phyloP scores from a whole-genome alignment of 2,113 vertebrate genomes.

The Corythornis cristatus region DNA sequence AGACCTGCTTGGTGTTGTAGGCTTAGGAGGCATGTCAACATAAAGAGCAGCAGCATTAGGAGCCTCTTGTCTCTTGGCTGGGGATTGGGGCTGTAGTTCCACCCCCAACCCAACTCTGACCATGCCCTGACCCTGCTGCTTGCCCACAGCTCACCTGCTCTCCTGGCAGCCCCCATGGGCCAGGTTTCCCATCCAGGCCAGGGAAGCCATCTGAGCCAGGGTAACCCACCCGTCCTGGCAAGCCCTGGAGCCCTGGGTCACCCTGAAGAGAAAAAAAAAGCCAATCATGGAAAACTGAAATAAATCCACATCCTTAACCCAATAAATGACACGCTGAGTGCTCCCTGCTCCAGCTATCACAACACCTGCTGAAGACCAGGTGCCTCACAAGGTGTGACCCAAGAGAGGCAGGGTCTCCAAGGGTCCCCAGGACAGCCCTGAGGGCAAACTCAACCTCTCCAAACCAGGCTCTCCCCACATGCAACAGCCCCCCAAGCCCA shows the following conservation, averaged over 20 bases:
- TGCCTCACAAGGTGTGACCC: not conserved
- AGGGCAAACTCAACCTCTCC: fast-evolving
- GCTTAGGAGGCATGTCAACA: not conserved
- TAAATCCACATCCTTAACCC: not conserved
- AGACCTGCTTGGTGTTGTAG: not conserved
- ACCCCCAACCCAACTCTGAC: fast-evolving
- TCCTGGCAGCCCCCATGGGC: conserved; percentile 76
- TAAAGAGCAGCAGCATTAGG: not conserved
- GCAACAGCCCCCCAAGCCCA: not conserved
- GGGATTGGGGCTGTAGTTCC: not conserved
- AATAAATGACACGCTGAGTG: fast-evolving
- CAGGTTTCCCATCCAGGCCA: conserved; percentile 80
- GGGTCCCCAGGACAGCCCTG: not conserved
- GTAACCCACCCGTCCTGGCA: conserved; percentile 75
- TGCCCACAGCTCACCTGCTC: conserved; percentile 63
- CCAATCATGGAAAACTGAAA: not conserved
- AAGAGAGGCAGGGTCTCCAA: not conserved
- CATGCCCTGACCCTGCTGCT: not conserved
- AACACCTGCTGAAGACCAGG: not conserved
- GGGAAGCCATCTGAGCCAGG: conserved; percentile 79
- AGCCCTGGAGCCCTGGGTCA: conserved; percentile 75
- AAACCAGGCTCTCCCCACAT: fast-evolving
- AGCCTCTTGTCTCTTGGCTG: fast-evolving
- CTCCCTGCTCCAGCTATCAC: not conserved
- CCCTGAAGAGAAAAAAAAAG: conserved; percentile 72